Base-by-base conservation (phyloP, 2,113 vertebrate species). In the Athene cunicularia region DNA sequence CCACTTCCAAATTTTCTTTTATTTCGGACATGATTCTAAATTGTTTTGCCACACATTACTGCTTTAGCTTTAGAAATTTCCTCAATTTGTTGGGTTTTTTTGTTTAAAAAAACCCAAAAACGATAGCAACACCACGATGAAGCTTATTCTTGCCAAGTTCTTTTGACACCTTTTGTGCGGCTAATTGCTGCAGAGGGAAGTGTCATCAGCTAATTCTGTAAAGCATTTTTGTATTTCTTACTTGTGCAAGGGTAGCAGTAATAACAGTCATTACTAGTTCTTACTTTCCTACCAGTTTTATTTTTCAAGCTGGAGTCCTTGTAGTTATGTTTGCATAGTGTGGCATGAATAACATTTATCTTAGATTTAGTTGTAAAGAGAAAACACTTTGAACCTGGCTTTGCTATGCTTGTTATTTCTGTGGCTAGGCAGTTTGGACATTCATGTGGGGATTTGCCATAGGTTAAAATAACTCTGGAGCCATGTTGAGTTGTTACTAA, bases 401-500 rank as follows among this genome's bases (percentile, higher is more conserved):
- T 84, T 93, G 84, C 94, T 94, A 63, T 95, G 87, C 87, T 89
- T 95, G 85, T 93, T 97, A 82, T 97, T 96, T 96, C 80, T 95
- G 86, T 96, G 91, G 80, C 86, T 86, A 74, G 79, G 83, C 93
- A 91, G 43, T 90, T 87, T 91, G 88, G 76, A 92, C 52, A 14
- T 96, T 72, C 53, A 39, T 81, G 74, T 82, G 66, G 55, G 63
- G 83, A 60, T 47, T 95, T 66, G 86, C 95, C 39, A 64, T 50
- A 68, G 90, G 92, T 97, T 97, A 97, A 97, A 97, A 95, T 95
- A 96, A 94, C 59, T 94, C 88, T 52, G 43, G 91, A 95, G 71
- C 83, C 85, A 59, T 14, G 1, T 52, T 80, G 80, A 81, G 72
- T 53, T 89, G 75, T 91, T 80, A 56, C 74, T 93, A 88, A 91